A percentile compares a stretch with the other conserved stretches of the same genome.
These are phyloP conservation scores for Harpagoxenus sublaevis DNA, from an alignment of 2,888 invertebrate species.

Conservation along the genomic window DNA sequence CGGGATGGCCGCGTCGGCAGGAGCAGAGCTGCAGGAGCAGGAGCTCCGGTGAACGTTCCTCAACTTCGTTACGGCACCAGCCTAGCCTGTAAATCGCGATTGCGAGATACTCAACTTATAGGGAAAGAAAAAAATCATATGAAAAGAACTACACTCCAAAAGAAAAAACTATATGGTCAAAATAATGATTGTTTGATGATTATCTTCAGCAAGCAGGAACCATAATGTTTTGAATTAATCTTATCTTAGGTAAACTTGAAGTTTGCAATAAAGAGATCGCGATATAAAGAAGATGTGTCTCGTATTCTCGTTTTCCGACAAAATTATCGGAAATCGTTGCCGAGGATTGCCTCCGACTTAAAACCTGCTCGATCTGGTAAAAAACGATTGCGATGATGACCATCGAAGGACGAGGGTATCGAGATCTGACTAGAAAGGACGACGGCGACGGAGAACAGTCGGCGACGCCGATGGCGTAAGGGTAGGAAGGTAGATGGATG, in stretches of 20 bases:
- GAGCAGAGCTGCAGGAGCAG: slow-evolving; percentile 5
- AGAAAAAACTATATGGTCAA: neutral
- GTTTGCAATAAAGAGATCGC: neutral
- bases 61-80: slow-evolving; percentile 22
- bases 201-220: neutral
- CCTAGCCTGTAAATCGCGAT: neutral
- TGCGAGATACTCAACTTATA: neutral
- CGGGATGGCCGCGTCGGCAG: slow-evolving; percentile 19
- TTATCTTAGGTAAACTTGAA: neutral
- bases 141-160: neutral
- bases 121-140: neutral
- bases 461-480: slow-evolving; percentile 46
- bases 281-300: neutral
- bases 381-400: neutral
- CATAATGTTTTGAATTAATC: neutral
- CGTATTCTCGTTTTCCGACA: neutral
- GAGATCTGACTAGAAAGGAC: slow-evolving; percentile 31
- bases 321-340: neutral
- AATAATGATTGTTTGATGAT: neutral
- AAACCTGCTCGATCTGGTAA: neutral
- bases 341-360: neutral
- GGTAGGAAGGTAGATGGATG: slow-evolving; percentile 66
- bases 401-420: slow-evolving; percentile 32
- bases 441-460: slow-evolving; percentile 23
- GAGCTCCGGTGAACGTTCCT: neutral